phyloP scores from a whole-genome alignment of 2,797 vertebrate species.

The Hipposideros larvatus region DNA sequence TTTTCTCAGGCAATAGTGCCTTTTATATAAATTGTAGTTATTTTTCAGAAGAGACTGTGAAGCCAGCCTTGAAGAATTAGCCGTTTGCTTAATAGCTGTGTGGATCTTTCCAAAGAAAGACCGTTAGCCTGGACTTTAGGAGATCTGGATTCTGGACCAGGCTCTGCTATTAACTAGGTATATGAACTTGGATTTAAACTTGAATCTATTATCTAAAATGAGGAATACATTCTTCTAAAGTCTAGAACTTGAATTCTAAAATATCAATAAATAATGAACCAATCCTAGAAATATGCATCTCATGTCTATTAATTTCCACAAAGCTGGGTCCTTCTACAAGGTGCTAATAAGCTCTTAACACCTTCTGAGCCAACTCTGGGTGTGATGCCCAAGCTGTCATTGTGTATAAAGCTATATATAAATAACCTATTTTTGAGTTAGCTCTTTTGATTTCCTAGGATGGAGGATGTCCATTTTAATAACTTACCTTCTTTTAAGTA shows the following conservation, averaged over 20 bases:
- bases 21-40: constrained; percentile 48
- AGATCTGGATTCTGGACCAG: background rate
- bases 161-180: background rate
- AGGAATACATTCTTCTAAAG: background rate
- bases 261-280: constrained; percentile 32
- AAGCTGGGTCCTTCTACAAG: background rate
- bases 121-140: background rate
- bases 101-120: constrained; percentile 5
- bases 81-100: background rate
- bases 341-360: constrained; percentile 61
- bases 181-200: constrained; percentile 3
- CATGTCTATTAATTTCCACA: background rate
- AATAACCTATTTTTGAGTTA: constrained; percentile 53
- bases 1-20: background rate
- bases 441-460: background rate
- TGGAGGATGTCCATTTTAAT: constrained; percentile 35
- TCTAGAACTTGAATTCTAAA: constrained; percentile 48
- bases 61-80: background rate
- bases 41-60: constrained; percentile 20
- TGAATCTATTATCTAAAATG: constrained; percentile 2
- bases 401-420: background rate
- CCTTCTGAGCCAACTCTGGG: constrained; percentile 1
- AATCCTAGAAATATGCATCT: background rate
- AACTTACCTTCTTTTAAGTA: constrained; percentile 32
- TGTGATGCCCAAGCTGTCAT: constrained; percentile 14